Conservation (phyloP, 2,113 vertebrate genomes). For the Leucosticte australis region DNA sequence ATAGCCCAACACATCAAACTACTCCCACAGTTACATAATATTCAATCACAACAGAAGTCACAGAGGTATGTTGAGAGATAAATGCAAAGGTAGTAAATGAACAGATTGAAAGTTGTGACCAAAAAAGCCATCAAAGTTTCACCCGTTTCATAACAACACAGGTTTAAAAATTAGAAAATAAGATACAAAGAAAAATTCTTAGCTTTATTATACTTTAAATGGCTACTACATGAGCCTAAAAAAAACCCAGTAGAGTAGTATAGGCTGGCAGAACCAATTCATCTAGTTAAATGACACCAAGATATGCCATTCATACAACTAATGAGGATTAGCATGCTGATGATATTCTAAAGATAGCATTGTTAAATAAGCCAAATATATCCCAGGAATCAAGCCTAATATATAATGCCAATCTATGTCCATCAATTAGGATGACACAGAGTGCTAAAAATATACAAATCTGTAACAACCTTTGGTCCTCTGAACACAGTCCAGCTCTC, state of each 20-base stretch:
- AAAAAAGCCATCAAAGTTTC: not conserved
- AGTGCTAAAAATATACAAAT: conserved; percentile 50
- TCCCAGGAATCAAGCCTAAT: conserved; percentile 58
- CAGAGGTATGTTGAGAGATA: not conserved
- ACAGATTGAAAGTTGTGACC: not conserved
- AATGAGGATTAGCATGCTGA: conserved; percentile 64
- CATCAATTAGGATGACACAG: conserved; percentile 52
- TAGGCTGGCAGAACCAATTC: not conserved
- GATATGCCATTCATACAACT: conserved; percentile 50
- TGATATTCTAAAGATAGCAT: conserved; percentile 63
- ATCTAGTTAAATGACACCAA: conserved; percentile 62
- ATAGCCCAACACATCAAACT: conserved; percentile 30
- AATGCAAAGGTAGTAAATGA: not conserved
- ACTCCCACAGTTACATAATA: not conserved
- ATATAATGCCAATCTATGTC: conserved; percentile 42
- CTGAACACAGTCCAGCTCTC: not conserved
- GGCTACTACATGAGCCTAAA: not conserved
- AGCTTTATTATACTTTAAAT: not conserved
- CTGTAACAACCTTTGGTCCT: not conserved
- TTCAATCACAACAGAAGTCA: not conserved
- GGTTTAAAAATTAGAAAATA: not conserved
- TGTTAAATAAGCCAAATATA: conserved; percentile 68
- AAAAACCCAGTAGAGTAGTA: not conserved
- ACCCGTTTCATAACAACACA: not conserved
- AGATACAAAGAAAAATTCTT: not conserved